A percentile compares a stretch with the other conserved stretches of the same genome.
Conservation (phyloP, 2,113 vertebrate genomes). For the Macaca mulatta region DNA sequence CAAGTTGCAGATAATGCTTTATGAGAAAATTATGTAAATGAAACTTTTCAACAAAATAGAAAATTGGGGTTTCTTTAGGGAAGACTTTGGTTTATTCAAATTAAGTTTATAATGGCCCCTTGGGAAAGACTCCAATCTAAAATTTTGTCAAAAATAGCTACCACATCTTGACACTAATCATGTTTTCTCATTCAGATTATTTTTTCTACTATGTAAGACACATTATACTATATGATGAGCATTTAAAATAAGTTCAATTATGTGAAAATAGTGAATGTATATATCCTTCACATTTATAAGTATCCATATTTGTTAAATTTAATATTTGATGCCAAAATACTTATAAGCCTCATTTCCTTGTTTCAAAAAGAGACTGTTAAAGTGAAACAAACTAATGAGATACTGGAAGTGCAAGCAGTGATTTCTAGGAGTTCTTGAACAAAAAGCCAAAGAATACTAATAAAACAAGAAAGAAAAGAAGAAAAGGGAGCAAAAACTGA, state of each 20-base stretch:
- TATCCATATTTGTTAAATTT: not conserved
- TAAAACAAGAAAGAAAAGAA: not conserved
- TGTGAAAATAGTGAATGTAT: not conserved
- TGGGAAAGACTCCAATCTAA: not conserved
- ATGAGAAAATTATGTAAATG: not conserved
- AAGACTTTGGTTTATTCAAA: conserved; percentile 24
- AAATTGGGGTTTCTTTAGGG: not conserved
- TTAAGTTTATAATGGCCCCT: not conserved
- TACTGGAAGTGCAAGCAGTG: not conserved
- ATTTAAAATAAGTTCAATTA: not conserved
- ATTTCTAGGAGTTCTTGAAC: not conserved
- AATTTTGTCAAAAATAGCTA: conserved; percentile 18
- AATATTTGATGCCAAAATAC: not conserved
- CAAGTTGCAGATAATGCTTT: not conserved
- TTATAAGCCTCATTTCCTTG: not conserved
- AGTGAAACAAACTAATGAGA: not conserved
- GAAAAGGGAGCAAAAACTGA: not conserved
- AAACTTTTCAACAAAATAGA: conserved; percentile 5
- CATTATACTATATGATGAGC: not conserved
- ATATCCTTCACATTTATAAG: conserved; percentile 6
- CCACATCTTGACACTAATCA: conserved; percentile 1
- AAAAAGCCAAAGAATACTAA: not conserved
- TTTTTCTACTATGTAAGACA: not conserved
- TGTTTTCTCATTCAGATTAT: conserved; percentile 4
- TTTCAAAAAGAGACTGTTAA: not conserved